Base-by-base conservation (phyloP, 1,140 invertebrate genomes). In the Ceratina australensis region DNA sequence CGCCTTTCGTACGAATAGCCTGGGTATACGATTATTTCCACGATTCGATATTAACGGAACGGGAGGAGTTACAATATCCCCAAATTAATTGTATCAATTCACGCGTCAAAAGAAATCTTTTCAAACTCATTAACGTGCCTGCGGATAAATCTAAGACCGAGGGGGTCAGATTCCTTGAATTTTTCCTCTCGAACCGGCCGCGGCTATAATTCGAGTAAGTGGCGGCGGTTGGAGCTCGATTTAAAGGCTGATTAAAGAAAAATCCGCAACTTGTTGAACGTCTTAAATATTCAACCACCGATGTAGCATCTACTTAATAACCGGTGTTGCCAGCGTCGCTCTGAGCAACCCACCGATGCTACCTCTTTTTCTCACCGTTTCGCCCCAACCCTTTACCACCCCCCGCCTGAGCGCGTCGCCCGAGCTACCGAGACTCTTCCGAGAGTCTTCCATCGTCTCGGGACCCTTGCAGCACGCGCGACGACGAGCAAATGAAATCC, bases 181-280 rank as follows among this genome's bases (percentile, higher is more conserved):
- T 67, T 71, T 56, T 72, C 56, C 67, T 69, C 81, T 59, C 59
- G 26, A 82, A 73, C 56, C 69, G 63, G 24, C 73, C 0, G 42
- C 69, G 24, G 59, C 64, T 63, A 80, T 84, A 81, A 84, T 78
- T 74, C 50, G 73, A 78, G 78, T 67, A 77, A 74, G 77, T 56
- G 73, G 65, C 74, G 28, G 72, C 28, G 79, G 18, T 26, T 49
- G 63, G 49, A 49, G 68, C 47, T 47, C 63, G 33, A 65, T 74
- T 80, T 79, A 85, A 77, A 77, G 75, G 79, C 84, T 91, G 90
- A 91, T 91, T 91, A 91, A 91, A 91, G 90, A 91, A 91, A 92
- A 91, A 91, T 91, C 89, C 88, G 87, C 90, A 90, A 91, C 91
- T 92, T 92, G 91, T 92, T 92, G 91, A 92, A 87, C 89, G 88